phyloP scores from a whole-genome alignment of 1,140 invertebrate species.

The Manduca sexta region DNA sequence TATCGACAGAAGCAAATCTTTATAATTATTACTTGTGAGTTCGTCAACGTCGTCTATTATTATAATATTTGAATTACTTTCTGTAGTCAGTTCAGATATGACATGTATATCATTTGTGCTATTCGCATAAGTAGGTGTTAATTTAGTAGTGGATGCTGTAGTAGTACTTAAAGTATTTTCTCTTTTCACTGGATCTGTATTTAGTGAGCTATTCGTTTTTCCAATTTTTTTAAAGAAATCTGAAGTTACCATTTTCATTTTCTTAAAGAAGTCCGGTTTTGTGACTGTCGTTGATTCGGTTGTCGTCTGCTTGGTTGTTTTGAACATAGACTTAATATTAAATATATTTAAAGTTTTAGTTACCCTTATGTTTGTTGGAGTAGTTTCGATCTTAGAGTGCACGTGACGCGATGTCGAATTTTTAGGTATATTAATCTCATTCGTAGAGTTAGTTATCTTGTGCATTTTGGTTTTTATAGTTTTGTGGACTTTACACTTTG shows the following conservation, averaged over 20 bases:
- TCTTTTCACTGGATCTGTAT: no score
- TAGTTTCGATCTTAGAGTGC: background rate
- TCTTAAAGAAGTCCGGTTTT: slow-evolving; percentile 1
- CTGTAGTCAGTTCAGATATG: background rate
- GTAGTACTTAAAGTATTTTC: no score
- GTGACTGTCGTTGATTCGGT: background rate
- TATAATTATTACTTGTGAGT: slow-evolving; percentile 5
- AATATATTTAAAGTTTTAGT: no score
- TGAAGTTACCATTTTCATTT: slow-evolving; percentile 1
- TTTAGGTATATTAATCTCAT: background rate
- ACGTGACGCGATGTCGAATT: background rate
- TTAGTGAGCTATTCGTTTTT: no score
- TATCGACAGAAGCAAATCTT: slow-evolving; percentile 30
- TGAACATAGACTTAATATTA: no score
- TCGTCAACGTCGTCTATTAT: slow-evolving; percentile 16
- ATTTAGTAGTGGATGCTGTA: no score
- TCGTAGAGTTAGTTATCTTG: background rate
- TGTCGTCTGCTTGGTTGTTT: background rate
- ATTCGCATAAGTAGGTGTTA: no score
- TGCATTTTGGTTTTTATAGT: no score
- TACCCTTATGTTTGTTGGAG: background rate
- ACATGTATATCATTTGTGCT: background rate
- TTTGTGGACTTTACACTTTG: background rate
- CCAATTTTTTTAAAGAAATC: background rate
- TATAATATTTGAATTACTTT: slow-evolving; percentile 9